phyloP scores from a whole-genome alignment of 2,888 invertebrate genomes.

The Drosophila neoperkinsi region DNA sequence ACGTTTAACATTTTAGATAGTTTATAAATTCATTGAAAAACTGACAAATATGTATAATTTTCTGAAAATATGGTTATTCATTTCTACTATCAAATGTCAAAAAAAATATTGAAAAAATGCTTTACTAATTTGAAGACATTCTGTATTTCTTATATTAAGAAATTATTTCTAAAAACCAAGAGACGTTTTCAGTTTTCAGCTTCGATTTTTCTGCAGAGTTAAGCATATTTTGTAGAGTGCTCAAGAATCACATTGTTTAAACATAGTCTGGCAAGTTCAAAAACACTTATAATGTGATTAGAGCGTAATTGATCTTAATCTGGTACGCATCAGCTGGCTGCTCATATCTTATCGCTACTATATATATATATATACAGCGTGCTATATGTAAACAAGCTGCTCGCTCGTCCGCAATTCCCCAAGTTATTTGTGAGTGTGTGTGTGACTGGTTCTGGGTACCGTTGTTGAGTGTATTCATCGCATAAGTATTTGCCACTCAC shows the following conservation, averaged over 20 bases:
- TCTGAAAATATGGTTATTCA: too few species aligned
- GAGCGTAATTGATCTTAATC: slow-evolving; percentile 22
- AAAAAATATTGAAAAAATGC: too few species aligned
- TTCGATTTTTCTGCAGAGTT: neutral
- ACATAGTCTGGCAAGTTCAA: too few species aligned
- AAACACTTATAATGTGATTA: neutral
- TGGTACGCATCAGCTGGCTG: slow-evolving; percentile 31
- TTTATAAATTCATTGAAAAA: too few species aligned
- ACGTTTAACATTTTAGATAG: too few species aligned
- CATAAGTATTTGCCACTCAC: slow-evolving; percentile 60
- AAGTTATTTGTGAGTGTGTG: slow-evolving; percentile 30
- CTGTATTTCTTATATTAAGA: too few species aligned
- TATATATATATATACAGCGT: neutral
- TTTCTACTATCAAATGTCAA: too few species aligned
- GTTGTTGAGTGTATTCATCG: slow-evolving; percentile 21
- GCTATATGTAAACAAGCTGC: slow-evolving; percentile 27
- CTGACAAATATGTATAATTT: too few species aligned
- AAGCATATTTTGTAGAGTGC: neutral
- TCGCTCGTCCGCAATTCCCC: slow-evolving; percentile 10
- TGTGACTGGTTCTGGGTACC: slow-evolving; percentile 13
- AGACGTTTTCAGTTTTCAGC: too few species aligned
- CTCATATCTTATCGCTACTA: slow-evolving; percentile 57
- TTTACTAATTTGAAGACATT: too few species aligned
- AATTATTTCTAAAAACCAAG: too few species aligned
- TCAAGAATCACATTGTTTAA: neutral